phyloP scores from a whole-genome alignment of 1,140 invertebrate genomes.

The Pachypsylla venusta region DNA sequence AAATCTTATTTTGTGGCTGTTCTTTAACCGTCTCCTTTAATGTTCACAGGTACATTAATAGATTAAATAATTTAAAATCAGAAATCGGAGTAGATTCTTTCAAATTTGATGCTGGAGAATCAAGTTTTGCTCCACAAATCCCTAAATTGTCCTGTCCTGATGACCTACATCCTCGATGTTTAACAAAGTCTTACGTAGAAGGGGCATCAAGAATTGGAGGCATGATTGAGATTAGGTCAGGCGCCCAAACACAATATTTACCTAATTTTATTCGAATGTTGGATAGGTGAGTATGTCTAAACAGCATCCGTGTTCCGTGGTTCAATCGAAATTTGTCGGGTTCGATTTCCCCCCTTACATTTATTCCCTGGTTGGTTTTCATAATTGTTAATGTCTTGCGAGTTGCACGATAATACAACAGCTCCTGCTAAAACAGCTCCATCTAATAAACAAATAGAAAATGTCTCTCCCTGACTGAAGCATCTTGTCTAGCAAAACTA shows the following conservation, averaged over 20 bases:
- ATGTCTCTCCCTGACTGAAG: too few species aligned
- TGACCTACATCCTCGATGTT: conserved; percentile 18
- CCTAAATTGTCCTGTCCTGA: conserved; percentile 18
- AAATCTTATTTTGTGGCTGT: too few species aligned
- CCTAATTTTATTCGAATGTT: conserved; percentile 76
- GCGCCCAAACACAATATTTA: conserved; percentile 50
- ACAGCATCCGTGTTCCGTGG: too few species aligned
- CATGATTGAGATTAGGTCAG: conserved; percentile 28
- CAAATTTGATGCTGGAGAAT: conserved; percentile 73
- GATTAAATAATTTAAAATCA: conserved; percentile 42
- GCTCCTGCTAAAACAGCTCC: too few species aligned
- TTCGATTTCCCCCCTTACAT: too few species aligned
- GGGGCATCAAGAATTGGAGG: conserved; percentile 18
- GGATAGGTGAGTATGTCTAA: conserved; percentile 51
- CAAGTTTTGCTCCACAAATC: conserved; percentile 25
- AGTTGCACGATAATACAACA: too few species aligned
- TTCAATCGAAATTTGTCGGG: too few species aligned
- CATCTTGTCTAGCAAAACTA: too few species aligned
- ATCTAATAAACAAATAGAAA: too few species aligned
- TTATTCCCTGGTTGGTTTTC: too few species aligned
- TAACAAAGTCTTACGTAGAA: conserved; percentile 19
- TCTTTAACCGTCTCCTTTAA: too few species aligned
- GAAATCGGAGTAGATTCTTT: conserved; percentile 63
- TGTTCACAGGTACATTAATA: conserved; percentile 29
- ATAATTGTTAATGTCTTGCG: too few species aligned